Evolutionary conservation across 2,113 vertebrate genomes (phyloP).

Genomic region (Zosterops pallidus): DNA sequence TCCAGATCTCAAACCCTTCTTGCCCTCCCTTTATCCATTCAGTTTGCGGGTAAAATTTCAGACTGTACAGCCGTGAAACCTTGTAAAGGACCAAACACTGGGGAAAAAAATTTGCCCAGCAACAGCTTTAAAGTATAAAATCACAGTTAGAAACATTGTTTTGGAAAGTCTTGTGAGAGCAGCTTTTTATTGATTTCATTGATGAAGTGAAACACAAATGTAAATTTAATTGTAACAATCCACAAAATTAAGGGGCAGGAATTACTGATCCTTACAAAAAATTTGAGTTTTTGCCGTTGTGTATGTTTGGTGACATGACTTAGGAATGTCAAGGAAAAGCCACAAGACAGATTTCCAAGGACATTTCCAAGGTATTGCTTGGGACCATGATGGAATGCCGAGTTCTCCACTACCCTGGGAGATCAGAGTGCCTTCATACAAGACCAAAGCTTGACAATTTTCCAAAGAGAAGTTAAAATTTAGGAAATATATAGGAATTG

Average conservation of each 20-base stretch:
- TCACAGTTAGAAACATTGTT: background rate
- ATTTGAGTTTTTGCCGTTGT: accelerated
- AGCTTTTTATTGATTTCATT: background rate
- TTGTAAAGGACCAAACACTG: background rate
- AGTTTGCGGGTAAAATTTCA: background rate
- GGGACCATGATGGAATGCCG: background rate
- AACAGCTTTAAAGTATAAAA: background rate
- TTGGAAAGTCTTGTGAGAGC: background rate
- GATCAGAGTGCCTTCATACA: background rate
- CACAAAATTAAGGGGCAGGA: background rate
- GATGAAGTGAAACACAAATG: background rate
- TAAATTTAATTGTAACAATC: background rate
- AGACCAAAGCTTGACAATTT: background rate
- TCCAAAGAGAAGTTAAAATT: background rate
- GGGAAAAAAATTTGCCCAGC: background rate
- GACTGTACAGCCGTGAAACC: background rate
- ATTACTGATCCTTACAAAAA: background rate
- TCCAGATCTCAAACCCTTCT: background rate
- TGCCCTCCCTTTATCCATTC: background rate
- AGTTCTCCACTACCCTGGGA: background rate
- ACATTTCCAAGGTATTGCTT: background rate
- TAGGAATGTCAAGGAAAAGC: background rate
- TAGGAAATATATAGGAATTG: background rate
- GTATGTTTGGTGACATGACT: background rate
- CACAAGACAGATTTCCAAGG: background rate